phyloP scores from a whole-genome alignment of 1,140 invertebrate genomes.

The Danaus plexippus region DNA sequence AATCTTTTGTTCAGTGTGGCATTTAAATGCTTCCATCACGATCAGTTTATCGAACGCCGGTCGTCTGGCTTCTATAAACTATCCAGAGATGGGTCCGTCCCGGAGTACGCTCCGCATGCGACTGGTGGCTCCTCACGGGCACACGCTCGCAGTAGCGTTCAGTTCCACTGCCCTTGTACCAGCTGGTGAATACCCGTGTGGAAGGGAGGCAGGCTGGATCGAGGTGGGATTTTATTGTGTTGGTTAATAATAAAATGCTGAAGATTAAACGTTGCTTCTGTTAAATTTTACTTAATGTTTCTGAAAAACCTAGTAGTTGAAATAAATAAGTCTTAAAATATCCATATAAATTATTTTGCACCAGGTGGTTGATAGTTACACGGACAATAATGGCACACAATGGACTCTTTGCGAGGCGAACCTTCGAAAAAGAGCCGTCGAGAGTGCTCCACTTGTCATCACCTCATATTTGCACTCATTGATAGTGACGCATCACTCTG shows the following conservation, averaged over 20 bases:
- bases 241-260: conserved; percentile 1
- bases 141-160: conserved; percentile 37
- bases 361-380: conserved; percentile 76
- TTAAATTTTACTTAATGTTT: too few relatives aligned
- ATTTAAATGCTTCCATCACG: conserved; percentile 43
- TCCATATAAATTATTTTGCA: conserved; percentile 2
- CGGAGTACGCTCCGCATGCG: conserved; percentile 31
- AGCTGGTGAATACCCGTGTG: conserved; percentile 35
- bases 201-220: conserved; percentile 61
- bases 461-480: conserved; percentile 76
- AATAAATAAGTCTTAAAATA: neutral
- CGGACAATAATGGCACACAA: conserved; percentile 76
- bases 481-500: conserved; percentile 70
- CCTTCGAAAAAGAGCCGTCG: conserved; percentile 31
- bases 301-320: neutral
- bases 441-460: conserved; percentile 71
- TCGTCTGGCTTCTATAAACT: conserved; percentile 43
- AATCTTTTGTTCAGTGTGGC: conserved; percentile 25
- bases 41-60: conserved; percentile 31
- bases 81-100: conserved; percentile 34
- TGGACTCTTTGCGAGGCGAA: conserved; percentile 75
- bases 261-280: too few relatives aligned
- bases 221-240: conserved; percentile 50
- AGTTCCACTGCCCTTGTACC: conserved; percentile 28
- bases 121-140: conserved; percentile 40